Base-by-base conservation (phyloP, 2,888 invertebrate genomes). In the Helleia helle region DNA sequence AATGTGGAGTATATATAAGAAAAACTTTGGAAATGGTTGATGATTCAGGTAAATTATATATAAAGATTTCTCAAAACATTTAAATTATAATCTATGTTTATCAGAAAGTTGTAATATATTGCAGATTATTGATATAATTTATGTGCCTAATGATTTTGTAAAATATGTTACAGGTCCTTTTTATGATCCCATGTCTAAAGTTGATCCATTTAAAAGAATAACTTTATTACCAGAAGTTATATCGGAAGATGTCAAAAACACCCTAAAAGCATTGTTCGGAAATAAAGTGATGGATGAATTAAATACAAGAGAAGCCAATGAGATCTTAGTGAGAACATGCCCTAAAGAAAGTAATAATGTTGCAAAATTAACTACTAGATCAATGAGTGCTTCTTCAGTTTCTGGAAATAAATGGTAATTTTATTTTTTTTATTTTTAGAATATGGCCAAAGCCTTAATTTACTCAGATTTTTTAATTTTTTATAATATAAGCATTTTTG, bases 291-390 rank as follows among this genome's bases (percentile, higher is more conserved):
- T 92, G 55, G 91, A 90, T 54, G 94, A 95, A 65, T 79, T 96
- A 36, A 90, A 83, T 46, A 74, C 88, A 17, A 87, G 88, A 49
- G 93, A 94, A 77, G 95, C 95, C 0, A 93, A 94, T 69, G 92
- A 93, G 52, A 91, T 95, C 49, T 80, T 95, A 47, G 88, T 94
- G 3, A 88, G 91, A 54, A 91, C 93, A 14, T 91, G 92, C 50
- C 90, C 91, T 6, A 87, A 86, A 65, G 88, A 89, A 56, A 70
- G 58, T 41, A 79, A 68, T 57, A 77, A 64, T 64, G 65, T 68
- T 28, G 50, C 72, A 34, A 83, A 73, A 61, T 75, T 81, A 64
- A 60, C 69, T 29, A 84, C 83, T 3, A 73, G 83, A 60, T 75
- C 73, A 26, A 48, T 62, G 38, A 75, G 63, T 62, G 59, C 71